A percentile compares a stretch with the other conserved stretches of the same genome.
Evolutionary conservation across 2,113 vertebrate genomes (phyloP).

Genomic region (Corythaixoides concolor): DNA sequence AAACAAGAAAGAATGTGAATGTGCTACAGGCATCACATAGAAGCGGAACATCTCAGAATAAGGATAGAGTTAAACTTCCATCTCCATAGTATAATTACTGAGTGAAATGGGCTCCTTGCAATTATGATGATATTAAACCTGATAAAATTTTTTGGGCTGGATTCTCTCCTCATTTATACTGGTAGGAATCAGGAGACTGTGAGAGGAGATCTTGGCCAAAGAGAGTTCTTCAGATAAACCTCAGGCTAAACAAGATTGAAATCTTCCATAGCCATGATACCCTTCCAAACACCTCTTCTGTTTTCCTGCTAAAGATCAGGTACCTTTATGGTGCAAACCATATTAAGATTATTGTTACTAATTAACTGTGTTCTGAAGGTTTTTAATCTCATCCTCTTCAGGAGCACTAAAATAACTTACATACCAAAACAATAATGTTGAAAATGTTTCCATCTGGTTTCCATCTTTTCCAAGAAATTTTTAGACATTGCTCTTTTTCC

Average conservation of each 20-base stretch:
- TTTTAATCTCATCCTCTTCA: conserved; percentile 18
- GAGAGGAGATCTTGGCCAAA: conserved; percentile 34
- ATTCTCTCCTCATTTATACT: conserved; percentile 16
- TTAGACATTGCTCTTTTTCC: not conserved
- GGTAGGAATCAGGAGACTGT: conserved; percentile 10
- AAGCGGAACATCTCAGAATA: not conserved
- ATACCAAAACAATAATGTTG: not conserved
- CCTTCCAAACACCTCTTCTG: conserved; percentile 21
- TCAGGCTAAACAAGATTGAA: conserved; percentile 45
- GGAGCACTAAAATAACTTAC: not conserved
- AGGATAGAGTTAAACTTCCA: conserved; percentile 16
- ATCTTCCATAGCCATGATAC: conserved; percentile 34
- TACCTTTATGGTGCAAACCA: conserved; percentile 39
- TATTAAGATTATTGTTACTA: conserved; percentile 23
- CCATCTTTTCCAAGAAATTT: conserved; percentile 21
- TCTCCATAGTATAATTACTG: not conserved
- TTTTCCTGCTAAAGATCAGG: conserved; percentile 28
- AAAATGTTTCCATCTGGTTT: not conserved
- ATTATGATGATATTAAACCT: conserved; percentile 46
- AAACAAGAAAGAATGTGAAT: not conserved
- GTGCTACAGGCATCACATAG: not conserved
- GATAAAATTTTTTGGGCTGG: conserved; percentile 44
- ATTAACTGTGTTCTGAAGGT: conserved; percentile 13
- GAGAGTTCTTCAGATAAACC: conserved; percentile 36
- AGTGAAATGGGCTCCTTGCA: conserved; percentile 3